Percentiles rank a stretch among this genome's conserved stretches.
These are phyloP conservation scores for Ammodytes marinus DNA, from an alignment of 2,113 vertebrate genomes.

Conservation along the genomic window DNA sequence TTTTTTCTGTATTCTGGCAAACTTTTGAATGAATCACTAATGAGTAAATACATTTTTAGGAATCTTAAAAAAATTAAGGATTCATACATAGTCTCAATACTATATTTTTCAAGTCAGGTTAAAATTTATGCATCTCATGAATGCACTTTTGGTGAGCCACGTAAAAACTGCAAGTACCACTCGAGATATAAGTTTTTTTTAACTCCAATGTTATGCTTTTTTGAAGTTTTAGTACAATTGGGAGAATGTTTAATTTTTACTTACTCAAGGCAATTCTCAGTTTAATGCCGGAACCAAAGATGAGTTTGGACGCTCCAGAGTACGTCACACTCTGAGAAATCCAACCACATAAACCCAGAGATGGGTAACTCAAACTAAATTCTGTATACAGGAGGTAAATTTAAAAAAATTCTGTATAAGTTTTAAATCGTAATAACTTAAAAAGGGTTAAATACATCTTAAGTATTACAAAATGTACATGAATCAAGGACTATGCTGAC, in stretches of 20 bases:
- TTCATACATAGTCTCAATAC: neutral
- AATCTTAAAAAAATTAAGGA: too few species aligned
- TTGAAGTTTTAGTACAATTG: too few species aligned
- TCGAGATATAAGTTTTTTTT: neutral
- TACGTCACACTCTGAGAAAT: slow-evolving; percentile 42
- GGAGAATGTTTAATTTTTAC: neutral
- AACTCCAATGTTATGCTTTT: too few species aligned
- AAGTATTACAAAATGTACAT: neutral
- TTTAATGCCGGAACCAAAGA: slow-evolving; percentile 54
- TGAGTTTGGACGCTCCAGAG: slow-evolving; percentile 24
- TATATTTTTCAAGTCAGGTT: neutral
- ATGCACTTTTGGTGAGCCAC: neutral
- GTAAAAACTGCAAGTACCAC: neutral
- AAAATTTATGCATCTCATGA: neutral
- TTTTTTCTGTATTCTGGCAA: neutral
- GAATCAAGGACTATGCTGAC: too few species aligned
- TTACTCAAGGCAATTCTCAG: slow-evolving; percentile 55
- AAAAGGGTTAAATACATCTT: neutral
- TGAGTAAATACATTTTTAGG: neutral
- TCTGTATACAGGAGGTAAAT: neutral
- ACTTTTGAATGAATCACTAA: neutral
- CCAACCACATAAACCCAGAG: neutral
- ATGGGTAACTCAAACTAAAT: neutral
- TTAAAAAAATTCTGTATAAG: neutral
- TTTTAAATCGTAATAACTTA: neutral